Conservation (phyloP, 2,113 vertebrate genomes). For the Andinoacara biseriatus region DNA sequence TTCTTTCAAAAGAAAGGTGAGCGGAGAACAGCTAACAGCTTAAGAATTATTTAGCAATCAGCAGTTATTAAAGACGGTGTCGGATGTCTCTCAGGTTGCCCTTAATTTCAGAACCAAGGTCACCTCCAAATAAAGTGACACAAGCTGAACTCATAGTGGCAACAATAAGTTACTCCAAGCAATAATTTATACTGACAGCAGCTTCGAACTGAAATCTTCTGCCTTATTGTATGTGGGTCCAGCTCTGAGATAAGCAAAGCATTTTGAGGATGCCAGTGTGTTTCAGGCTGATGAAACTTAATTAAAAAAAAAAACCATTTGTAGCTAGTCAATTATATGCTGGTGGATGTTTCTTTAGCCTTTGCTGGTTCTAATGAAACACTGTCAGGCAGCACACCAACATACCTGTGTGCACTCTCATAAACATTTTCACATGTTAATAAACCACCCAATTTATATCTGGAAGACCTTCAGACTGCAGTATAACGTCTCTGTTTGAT, state of each 20-base stretch:
- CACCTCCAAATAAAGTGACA: neutral
- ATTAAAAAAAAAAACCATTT: neutral
- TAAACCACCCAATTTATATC: neutral
- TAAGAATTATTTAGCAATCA: neutral
- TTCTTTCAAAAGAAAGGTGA: neutral
- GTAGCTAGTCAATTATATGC: too few species aligned
- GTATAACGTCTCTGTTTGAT: neutral
- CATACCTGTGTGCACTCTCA: neutral
- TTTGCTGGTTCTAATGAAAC: neutral
- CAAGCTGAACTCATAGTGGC: neutral
- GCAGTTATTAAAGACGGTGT: rapidly evolving
- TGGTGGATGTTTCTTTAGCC: neutral
- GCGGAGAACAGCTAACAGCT: neutral
- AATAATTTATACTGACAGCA: neutral
- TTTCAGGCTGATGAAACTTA: neutral
- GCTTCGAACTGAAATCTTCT: neutral
- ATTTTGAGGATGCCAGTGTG: neutral
- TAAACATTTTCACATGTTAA: neutral
- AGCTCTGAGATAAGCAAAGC: neutral
- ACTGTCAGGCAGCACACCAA: neutral
- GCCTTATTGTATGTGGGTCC: neutral
- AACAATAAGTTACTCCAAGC: neutral
- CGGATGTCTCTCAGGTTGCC: neutral
- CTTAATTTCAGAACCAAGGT: neutral
- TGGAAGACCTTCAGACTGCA: neutral